Evolutionary conservation across 2,797 vertebrate species (phyloP).

Genomic region (Pipistrellus nathusii): DNA sequence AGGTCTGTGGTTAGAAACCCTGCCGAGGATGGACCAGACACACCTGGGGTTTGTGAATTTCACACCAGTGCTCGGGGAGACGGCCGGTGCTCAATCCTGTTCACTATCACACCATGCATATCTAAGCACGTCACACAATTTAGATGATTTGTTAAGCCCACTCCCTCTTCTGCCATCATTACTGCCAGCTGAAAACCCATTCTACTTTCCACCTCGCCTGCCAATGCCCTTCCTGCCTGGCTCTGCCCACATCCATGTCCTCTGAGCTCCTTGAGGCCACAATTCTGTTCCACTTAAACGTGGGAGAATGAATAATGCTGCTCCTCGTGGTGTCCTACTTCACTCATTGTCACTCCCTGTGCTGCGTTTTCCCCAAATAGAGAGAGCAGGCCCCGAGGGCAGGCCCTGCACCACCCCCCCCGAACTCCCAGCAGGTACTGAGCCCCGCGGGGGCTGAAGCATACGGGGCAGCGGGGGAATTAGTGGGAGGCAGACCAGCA

Average conservation of each 20-base stretch:
- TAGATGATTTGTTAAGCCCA: neutral
- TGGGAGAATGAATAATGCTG: neutral
- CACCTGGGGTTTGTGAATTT: neutral
- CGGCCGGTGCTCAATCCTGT: neutral
- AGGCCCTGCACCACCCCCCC: neutral
- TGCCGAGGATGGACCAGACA: fast-evolving
- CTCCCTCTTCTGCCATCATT: neutral
- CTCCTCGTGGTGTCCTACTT: too few relatives aligned
- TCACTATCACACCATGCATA: neutral
- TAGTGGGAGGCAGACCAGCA: neutral
- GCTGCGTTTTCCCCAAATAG: neutral
- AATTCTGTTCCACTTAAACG: neutral
- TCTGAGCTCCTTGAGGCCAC: neutral
- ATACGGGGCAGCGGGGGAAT: fast-evolving
- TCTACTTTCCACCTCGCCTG: neutral
- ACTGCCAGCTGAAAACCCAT: neutral
- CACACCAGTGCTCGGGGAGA: neutral
- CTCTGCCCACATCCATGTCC: neutral
- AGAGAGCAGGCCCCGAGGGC: neutral
- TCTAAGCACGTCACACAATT: neutral
- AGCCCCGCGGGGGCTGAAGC: neutral
- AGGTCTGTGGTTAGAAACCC: neutral
- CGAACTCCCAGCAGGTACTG: neutral
- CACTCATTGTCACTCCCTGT: neutral
- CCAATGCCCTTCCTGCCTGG: neutral